Evolutionary conservation across 1,140 invertebrate genomes (phyloP), one percentile per base, ranked within the genome.

Genomic region (Drosophila kurseongensis): DNA sequence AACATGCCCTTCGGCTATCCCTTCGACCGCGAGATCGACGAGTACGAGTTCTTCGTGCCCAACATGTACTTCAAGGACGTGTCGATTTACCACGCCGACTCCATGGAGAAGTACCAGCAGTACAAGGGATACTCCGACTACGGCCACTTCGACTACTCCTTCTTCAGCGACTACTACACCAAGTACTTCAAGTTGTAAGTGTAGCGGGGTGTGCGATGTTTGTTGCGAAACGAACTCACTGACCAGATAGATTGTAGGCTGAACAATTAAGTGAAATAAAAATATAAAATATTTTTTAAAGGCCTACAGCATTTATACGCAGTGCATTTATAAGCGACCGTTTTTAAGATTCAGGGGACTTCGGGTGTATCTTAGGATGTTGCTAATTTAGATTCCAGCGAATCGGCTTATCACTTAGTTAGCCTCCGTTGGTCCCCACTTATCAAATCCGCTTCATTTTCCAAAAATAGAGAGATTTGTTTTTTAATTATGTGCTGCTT

Each of bases 31-130:
- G 80, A 77, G 10, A 92, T 93, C 54, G 85, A 92, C 57, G 85
- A 92, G 63, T 92, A 84, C 57, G 86, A 91, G 44, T 92, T 93
- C 91, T 92, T 82, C 48, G 90, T 81, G 59, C 77, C 84, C 52
- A 93, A 93, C 75, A 88, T 91, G 75, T 91, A 91, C 77, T 92
- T 93, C 84, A 83, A 92, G 71, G 92, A 93, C 48, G 75, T 92
- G 12, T 48, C 51, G 7, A 91, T 93, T 75, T 83, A 76, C 41
- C 90, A 91, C 27, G 16, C 56, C 13, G 76, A 91, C 56, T 79
- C 80, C 36, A 69, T 90, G 73, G 80, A 90, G 32, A 75, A 75
- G 8, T 90, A 90, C 75, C 69, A 90, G 60, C 69, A 80, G 12
- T 90, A 82, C 81, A 82, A 90, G 66, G 52, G 74, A n/a, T 90